Evolutionary conservation across 1,140 invertebrate species (phyloP).

Genomic region (Ostrea denselamellosa): DNA sequence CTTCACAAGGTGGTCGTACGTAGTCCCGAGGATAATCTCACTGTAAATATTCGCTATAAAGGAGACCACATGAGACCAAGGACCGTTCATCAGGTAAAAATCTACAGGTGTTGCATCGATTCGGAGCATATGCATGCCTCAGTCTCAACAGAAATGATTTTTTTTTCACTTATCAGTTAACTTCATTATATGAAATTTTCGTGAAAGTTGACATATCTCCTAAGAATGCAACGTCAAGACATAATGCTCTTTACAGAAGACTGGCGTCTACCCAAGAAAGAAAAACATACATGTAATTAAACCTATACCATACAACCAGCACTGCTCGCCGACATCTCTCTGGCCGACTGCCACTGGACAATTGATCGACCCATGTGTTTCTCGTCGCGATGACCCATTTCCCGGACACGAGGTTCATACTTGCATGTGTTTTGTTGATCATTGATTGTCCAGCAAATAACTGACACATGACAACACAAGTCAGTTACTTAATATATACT

Average conservation of each 20-base stretch:
- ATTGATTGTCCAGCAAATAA: not conserved
- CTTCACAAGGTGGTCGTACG: no score
- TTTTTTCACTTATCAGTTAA: no score
- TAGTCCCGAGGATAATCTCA: not conserved
- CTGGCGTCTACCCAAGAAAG: not conserved
- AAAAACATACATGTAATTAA: not conserved
- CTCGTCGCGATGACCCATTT: not conserved
- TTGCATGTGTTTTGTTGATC: not conserved
- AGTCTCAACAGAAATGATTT: not conserved
- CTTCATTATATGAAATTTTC: no score
- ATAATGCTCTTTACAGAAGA: no score
- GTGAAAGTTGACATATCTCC: not conserved
- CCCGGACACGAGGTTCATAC: not conserved
- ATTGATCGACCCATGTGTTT: not conserved
- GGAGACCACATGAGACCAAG: not conserved
- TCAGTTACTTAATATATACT: not conserved
- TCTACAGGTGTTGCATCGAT: not conserved
- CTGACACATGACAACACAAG: not conserved
- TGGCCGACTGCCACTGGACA: conserved; percentile 1
- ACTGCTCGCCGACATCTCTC: not conserved
- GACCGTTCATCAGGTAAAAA: not conserved
- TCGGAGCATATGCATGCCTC: not conserved
- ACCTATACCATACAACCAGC: not conserved
- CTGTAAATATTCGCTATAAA: not conserved
- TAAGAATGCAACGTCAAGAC: no score